Evolutionary conservation across 2,888 invertebrate species (phyloP).

Genomic region (Microdon myrmicae): DNA sequence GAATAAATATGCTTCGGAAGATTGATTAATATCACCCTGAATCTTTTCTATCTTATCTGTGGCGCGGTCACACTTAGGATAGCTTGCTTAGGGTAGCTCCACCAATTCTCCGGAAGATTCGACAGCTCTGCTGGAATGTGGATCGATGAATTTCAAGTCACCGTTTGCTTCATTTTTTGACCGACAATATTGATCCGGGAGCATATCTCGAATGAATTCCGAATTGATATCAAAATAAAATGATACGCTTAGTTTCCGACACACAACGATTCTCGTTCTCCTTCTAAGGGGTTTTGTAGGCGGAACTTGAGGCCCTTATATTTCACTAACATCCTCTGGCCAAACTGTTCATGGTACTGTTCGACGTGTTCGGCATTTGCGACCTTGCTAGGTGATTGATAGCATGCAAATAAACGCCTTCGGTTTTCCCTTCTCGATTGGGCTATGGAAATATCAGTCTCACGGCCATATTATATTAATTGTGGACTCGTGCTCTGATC

Average conservation of each 20-base stretch:
- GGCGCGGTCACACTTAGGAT: slow-evolving; percentile 88
- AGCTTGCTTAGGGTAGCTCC: slow-evolving; percentile 76
- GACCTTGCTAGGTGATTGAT: slow-evolving; percentile 67
- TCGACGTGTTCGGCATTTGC: slow-evolving; percentile 71
- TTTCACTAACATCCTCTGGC: slow-evolving; percentile 83
- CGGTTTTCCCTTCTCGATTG: slow-evolving; percentile 83
- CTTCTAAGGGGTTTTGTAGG: slow-evolving; percentile 77
- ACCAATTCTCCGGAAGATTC: slow-evolving; percentile 80
- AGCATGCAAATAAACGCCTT: slow-evolving; percentile 80
- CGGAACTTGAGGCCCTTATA: slow-evolving; percentile 87
- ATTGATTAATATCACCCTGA: slow-evolving; percentile 86
- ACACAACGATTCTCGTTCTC: slow-evolving; percentile 77
- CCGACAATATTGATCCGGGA: slow-evolving; percentile 60
- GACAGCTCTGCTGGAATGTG: slow-evolving; percentile 21
- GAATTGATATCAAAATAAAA: slow-evolving; percentile 91
- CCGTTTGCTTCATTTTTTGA: slow-evolving; percentile 49
- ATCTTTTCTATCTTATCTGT: slow-evolving; percentile 93
- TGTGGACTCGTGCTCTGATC: slow-evolving; percentile 95
- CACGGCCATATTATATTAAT: slow-evolving; percentile 87
- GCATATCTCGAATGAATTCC: slow-evolving; percentile 73
- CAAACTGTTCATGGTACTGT: slow-evolving; percentile 87
- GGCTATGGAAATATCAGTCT: slow-evolving; percentile 88
- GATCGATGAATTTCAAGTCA: slow-evolving; percentile 13
- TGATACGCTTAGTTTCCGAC: slow-evolving; percentile 90
- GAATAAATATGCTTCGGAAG: slow-evolving; percentile 88